Conservation (phyloP, 2,888 invertebrate genomes). For the Megaustenia siamemsis region DNA sequence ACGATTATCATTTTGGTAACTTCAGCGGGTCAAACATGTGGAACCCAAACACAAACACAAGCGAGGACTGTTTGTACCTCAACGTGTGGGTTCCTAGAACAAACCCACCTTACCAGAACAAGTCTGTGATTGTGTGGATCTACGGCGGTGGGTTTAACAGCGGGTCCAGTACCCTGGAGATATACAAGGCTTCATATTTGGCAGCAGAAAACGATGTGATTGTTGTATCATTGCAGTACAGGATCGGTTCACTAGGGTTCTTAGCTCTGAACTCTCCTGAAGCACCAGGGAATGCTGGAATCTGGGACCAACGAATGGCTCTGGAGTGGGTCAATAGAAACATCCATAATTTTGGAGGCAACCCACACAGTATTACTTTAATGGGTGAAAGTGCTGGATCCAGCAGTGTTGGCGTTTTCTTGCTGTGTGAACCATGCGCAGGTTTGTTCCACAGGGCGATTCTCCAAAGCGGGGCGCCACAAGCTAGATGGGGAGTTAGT, state of each 20-base stretch:
- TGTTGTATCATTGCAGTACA: constrained; percentile 95
- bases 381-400: constrained; percentile 98
- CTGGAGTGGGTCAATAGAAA: constrained; percentile 82
- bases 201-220: constrained; percentile 93
- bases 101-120: constrained; percentile 81
- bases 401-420: constrained; percentile 89
- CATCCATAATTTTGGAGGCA: constrained; percentile 83
- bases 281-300: constrained; percentile 94
- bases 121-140: constrained; percentile 95
- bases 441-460: constrained; percentile 90
- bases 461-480: constrained; percentile 94
- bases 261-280: constrained; percentile 82
- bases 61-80: constrained; percentile 96
- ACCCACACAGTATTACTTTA: constrained; percentile 93
- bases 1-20: constrained; percentile 93
- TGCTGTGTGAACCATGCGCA: constrained; percentile 89
- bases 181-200: constrained; percentile 94
- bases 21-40: constrained; percentile 94
- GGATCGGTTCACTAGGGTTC: constrained; percentile 90
- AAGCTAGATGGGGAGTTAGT: constrained; percentile 95
- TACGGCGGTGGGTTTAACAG: constrained; percentile 86
- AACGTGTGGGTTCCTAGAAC: constrained; percentile 90
- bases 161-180: constrained; percentile 94
- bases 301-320: constrained; percentile 96
- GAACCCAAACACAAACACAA: constrained; percentile 93